Evolutionary conservation across 2,797 vertebrate species (phyloP).

Genomic region (Todus mexicanus): DNA sequence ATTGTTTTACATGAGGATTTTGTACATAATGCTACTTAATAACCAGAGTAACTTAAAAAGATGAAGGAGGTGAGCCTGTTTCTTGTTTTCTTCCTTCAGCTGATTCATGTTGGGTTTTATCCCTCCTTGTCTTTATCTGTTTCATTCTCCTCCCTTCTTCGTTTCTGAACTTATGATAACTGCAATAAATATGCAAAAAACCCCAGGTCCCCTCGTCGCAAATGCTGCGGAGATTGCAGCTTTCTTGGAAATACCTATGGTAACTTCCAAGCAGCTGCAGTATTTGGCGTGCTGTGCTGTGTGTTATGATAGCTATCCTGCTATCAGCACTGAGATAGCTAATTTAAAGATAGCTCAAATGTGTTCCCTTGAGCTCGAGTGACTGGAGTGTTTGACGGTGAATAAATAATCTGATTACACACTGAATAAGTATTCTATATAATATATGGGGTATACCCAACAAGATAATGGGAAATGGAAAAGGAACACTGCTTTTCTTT

Average conservation of each 20-base stretch:
- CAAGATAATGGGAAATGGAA: constrained; percentile 24
- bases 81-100: neutral
- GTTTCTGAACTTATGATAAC: neutral
- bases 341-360: constrained; percentile 47
- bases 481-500: neutral
- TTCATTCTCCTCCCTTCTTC: neutral
- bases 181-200: neutral
- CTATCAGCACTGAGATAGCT: neutral
- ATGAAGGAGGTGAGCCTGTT: neutral
- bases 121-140: neutral
- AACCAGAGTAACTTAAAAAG: neutral
- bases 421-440: neutral
- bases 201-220: neutral
- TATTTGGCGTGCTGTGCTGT: neutral
- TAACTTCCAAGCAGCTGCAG: neutral
- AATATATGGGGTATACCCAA: neutral
- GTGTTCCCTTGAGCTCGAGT: constrained; percentile 10
- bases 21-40: neutral
- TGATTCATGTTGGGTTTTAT: neutral
- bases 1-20: neutral
- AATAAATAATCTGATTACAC: constrained; percentile 43
- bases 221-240: neutral
- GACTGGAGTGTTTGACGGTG: constrained; percentile 21
- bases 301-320: constrained; percentile 15
- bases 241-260: neutral